Evolutionary conservation across 2,797 vertebrate genomes (phyloP).

Genomic region (Sternarchorhynchus goeldii): DNA sequence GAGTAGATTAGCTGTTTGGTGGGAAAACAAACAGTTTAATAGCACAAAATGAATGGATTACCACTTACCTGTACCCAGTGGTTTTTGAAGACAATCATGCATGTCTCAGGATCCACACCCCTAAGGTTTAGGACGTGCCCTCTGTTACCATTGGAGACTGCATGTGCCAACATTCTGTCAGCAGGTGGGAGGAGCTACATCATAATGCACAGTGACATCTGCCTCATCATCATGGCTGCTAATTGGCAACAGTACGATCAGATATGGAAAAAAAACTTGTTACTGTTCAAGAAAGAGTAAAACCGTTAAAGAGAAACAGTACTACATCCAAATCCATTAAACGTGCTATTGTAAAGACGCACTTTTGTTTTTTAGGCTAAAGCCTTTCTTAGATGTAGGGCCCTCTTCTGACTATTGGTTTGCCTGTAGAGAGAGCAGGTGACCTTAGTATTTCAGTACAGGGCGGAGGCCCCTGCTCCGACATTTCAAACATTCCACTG

Average conservation of each 20-base stretch:
- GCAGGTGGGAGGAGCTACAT: constrained; percentile 48
- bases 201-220: constrained; percentile 51
- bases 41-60: background rate
- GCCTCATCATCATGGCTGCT: background rate
- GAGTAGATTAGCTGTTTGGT: constrained; percentile 7
- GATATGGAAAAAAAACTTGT: background rate
- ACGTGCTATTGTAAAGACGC: background rate
- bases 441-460: constrained; percentile 6
- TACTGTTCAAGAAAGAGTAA: background rate
- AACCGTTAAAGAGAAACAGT: background rate
- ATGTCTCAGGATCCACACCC: constrained; percentile 94
- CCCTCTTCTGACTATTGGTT: background rate
- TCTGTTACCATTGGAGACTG: constrained; percentile 72
- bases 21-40: background rate
- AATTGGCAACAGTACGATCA: background rate
- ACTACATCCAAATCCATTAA: background rate
- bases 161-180: constrained; percentile 84
- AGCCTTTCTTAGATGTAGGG: background rate
- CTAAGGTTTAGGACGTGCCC: constrained; percentile 81
- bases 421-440: background rate
- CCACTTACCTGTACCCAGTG: constrained; percentile 89
- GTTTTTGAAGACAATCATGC: constrained; percentile 96
- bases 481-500: constrained; percentile 54
- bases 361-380: background rate
- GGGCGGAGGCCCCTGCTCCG: constrained; percentile 48